Evolutionary conservation across 2,888 invertebrate species (phyloP), one percentile per base, ranked within the genome.

Genomic region (Conchocele bisecta): DNA sequence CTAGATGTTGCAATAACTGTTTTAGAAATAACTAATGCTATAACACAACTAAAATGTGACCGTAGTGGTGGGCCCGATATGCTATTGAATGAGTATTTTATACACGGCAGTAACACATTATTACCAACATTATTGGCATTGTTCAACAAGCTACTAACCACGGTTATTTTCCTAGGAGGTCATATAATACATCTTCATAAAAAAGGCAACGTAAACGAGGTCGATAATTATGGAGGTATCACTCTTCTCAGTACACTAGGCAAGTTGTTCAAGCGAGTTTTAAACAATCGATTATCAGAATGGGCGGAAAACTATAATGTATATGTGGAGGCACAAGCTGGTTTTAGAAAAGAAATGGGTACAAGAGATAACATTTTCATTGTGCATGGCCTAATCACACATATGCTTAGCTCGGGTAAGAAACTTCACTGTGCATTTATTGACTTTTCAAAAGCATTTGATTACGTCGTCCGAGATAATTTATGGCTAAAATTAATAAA

Each of bases 361-460:
- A 59, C 64, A 28, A 56, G 20, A 9, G 64, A 64, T 39, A 64
- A 39, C 26, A 64, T 64, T 22, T 64, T 64, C 39, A 22, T 39
- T 13, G n/a, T 66, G 24, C 58, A 66, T 41, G n/a, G 20, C 6
- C 26, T 66, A n/a, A 46, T 57, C 29, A 46, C 39, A 56, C 26
- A 46, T 28, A 15, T 57, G 3, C 17, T 37, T 5, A 22, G 24
- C 26, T 35, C 50, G 26, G 29, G 29, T 15, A 57, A 57, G 29
- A 58, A 58, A 28, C 37, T 66, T 6, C 57, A 15, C 41, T 54
- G 33, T 31, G 50, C 56, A 1, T 64, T 64, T 46, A 44, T 54
- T 9, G 56, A 64, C 37, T 65, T 65, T 29, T 39, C 5, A 26
- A 65, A 58, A 35, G 66, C 58, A 4, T 66, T 66, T 44, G 58